A percentile compares a stretch with the other conserved stretches of the same genome.
Evolutionary conservation across 2,888 invertebrate species (phyloP).

Genomic region (Chouioia cunea): DNA sequence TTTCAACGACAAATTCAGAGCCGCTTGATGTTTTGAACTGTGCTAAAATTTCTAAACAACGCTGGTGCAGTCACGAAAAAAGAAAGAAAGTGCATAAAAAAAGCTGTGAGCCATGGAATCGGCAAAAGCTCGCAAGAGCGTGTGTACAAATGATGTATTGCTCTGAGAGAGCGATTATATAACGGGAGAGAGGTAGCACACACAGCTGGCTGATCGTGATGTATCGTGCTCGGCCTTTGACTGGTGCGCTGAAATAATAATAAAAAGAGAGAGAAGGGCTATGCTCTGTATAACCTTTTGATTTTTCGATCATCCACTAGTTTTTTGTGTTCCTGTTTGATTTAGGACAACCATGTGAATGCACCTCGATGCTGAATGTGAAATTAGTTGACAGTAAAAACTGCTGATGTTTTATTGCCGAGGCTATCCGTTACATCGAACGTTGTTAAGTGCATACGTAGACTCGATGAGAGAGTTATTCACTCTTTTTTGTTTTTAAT

Average conservation of each 20-base stretch:
- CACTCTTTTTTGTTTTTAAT: no score
- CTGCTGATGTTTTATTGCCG: no score
- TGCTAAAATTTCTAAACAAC: no score
- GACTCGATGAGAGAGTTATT: no score
- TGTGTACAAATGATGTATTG: constrained; percentile 46
- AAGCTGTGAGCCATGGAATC: background rate
- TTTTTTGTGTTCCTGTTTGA: background rate
- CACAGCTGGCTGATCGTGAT: constrained; percentile 43
- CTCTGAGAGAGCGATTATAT: constrained; percentile 19
- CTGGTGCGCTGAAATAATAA: constrained; percentile 39
- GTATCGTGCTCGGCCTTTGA: constrained; percentile 37
- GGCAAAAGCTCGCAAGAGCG: constrained; percentile 5
- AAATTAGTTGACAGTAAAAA: no score
- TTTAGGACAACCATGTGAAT: no score
- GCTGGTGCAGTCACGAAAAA: background rate
- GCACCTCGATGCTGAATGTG: no score
- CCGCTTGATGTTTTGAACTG: no score
- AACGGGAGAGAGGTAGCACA: constrained; percentile 18
- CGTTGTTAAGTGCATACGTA: no score
- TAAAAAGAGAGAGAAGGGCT: constrained; percentile 13
- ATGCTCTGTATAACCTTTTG: background rate
- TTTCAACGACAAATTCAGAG: no score
- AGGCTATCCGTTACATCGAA: no score
- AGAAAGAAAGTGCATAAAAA: constrained; percentile 1
- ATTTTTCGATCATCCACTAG: background rate